Base-by-base conservation (phyloP, 2,888 invertebrate genomes). In the Lithophane leautieri region DNA sequence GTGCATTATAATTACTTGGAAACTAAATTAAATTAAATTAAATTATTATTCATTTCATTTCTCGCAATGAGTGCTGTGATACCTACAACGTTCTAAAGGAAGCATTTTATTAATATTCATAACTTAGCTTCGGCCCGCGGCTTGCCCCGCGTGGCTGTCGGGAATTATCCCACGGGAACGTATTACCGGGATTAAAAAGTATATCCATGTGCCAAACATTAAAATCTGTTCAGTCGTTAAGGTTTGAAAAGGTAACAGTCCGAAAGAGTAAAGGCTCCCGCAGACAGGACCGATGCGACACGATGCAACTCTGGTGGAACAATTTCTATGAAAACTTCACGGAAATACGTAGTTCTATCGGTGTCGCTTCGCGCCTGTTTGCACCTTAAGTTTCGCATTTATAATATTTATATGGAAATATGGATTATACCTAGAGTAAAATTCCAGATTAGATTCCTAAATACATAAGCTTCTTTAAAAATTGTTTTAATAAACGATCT, bases 11-110 rank as follows among this genome's bases (percentile, higher is more conserved):
- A 34, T 69, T 42, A 56, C 14, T 70, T 65, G 34, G n/a, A n/a
- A n/a, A n/a, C n/a, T n/a, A 52, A 68, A 56, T 16, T 40, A 67
- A 47, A 50, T 42, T 81, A 28, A 40, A 67, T 68, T 44, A 42
- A 70, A 60, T 54, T 54, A 54, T 65, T 65, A 40, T 47, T 61
- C 19, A 70, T 70, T 78, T 56, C 6, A 40, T 58, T 80, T 52
- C 47, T 40, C 19, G n/a, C n/a, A 11, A 34, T 56, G 34, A 56
- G 34, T 19, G 34, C n/a, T 54, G 34, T 67, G 34, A 16, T 28
- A 40, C 22, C 28, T 50, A 50, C 19, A 60, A 28, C 47, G 1
- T 16, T 40, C 6, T n/a, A 11, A 73, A 9, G 7, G 47, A 47
- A 47, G 34, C 22, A 19, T 16, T 56, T 34, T 44, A 34, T 12